These are phyloP conservation scores for Apomyelois bistriatella DNA, from an alignment of 2,888 invertebrate genomes.

Conservation along the genomic window DNA sequence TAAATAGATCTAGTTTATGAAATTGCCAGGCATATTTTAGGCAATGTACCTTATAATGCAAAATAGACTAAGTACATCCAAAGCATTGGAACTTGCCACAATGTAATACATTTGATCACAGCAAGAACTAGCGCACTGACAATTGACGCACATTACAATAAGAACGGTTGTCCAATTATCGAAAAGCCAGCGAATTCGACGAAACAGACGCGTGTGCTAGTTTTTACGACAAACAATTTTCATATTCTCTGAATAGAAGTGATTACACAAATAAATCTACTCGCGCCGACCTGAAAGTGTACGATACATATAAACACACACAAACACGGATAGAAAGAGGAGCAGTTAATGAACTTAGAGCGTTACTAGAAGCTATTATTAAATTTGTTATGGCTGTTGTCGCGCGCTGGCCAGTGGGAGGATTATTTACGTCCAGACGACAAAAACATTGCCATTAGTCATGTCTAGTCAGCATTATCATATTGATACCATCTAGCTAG, in stretches of 20 bases:
- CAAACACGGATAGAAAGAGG: not conserved
- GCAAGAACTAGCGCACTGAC: too few relatives aligned
- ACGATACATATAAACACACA: not conserved
- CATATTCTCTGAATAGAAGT: conserved; percentile 2
- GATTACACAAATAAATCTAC: conserved; percentile 3
- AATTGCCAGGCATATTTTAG: too few relatives aligned
- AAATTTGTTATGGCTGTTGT: not conserved
- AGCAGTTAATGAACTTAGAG: conserved; percentile 8
- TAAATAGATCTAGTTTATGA: too few relatives aligned
- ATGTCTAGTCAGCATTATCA: too few relatives aligned
- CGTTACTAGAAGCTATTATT: conserved; percentile 6
- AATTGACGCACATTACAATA: too few relatives aligned
- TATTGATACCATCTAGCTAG: too few relatives aligned
- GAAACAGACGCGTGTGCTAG: not conserved
- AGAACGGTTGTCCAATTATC: too few relatives aligned
- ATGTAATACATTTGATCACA: too few relatives aligned
- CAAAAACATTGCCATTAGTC: not conserved
- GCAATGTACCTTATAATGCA: too few relatives aligned
- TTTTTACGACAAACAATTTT: not conserved
- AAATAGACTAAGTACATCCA: too few relatives aligned
- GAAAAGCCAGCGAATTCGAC: not conserved
- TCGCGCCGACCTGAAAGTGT: not conserved
- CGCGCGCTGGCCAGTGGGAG: not conserved
- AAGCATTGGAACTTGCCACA: too few relatives aligned
- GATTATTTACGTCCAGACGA: not conserved